phyloP scores from a whole-genome alignment of 2,888 invertebrate species.

The Pheosia gnoma region DNA sequence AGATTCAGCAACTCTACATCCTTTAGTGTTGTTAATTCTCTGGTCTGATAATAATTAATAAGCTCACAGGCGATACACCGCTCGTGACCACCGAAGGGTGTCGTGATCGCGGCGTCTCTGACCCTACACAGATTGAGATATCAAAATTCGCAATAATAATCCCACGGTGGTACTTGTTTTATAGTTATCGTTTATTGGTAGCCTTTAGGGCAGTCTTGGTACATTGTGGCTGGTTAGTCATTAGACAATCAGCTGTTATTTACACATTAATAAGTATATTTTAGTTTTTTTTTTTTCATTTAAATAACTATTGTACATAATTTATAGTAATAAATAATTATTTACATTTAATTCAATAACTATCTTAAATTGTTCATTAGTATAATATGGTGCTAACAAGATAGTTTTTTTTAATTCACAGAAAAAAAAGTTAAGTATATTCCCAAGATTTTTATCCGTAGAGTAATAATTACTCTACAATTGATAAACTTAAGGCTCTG shows the following conservation, averaged over 20 bases:
- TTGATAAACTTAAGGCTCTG: too few relatives aligned
- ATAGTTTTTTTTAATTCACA: too few relatives aligned
- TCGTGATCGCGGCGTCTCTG: constrained; percentile 82
- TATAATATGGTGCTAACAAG: too few relatives aligned
- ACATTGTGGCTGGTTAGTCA: constrained; percentile 18
- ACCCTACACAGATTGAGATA: constrained; percentile 80
- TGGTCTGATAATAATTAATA: constrained; percentile 60
- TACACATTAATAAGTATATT: too few relatives aligned
- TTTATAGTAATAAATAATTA: too few relatives aligned
- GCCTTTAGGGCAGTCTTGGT: constrained; percentile 49
- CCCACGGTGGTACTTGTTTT: constrained; percentile 73
- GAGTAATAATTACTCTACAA: too few relatives aligned
- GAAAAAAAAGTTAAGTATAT: too few relatives aligned
- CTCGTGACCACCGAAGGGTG: constrained; percentile 82
- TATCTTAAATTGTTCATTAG: too few relatives aligned
- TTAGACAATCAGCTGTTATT: not conserved
- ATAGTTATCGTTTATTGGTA: constrained; percentile 58
- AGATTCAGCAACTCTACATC: constrained; percentile 47
- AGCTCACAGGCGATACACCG: constrained; percentile 52
- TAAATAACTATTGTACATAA: too few relatives aligned
- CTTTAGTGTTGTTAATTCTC: constrained; percentile 68
- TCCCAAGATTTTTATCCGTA: too few relatives aligned
- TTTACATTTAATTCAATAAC: too few relatives aligned
- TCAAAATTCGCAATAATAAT: constrained; percentile 78
- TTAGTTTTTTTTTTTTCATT: too few relatives aligned